Base-by-base conservation (phyloP, 2,113 vertebrate species). In the Tinamus guttatus region DNA sequence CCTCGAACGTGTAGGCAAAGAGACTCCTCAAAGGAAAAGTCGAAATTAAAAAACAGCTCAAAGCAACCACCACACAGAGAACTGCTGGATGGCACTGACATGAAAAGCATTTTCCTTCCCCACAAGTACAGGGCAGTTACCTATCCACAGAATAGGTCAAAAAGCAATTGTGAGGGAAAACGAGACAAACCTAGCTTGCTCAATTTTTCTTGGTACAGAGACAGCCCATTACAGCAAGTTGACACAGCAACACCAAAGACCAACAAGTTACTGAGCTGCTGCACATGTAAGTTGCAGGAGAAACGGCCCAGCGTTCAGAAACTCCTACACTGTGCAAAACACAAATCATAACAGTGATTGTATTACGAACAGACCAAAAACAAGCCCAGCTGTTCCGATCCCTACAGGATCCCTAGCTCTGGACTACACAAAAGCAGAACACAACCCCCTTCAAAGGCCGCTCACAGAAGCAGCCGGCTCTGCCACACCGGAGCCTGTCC, bases 211-310 rank as follows among this genome's bases (percentile, higher is more conserved):
- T 47, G 49, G 56, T 94, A 95, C 52, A 83, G 34, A 74, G 70
- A 95, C 97, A 96, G 95, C 63, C 82, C 90, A 95, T 89, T 95
- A 78, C 15, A 63, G 12, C 27, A 70, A 79, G 45, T 90, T 94
- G 81, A 89, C 32, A 73, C 21, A 79, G 68, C 86, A 95, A 82
- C 76, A 95, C n/a, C 7, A 74, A 94, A 91, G n/a, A 77, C 84
- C 59, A 58, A 90, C 38, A 36, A 83, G 43, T 85, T 75, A 73
- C 76, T 18, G 30, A 95, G n/a, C 59, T 86, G 77, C 77, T 85
- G 41, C 41, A 65, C 11, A 16, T 5, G 19, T 30, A 88, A 90
- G 65, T 56, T 15, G 2, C 27, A 77, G 52, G 65, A 96, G 65
- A 93, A 14, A 81, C 8, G 18, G 28, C 21, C 58, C 38, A 59